Conservation (phyloP, 2,113 vertebrate genomes). For the Rhinoderma darwinii region DNA sequence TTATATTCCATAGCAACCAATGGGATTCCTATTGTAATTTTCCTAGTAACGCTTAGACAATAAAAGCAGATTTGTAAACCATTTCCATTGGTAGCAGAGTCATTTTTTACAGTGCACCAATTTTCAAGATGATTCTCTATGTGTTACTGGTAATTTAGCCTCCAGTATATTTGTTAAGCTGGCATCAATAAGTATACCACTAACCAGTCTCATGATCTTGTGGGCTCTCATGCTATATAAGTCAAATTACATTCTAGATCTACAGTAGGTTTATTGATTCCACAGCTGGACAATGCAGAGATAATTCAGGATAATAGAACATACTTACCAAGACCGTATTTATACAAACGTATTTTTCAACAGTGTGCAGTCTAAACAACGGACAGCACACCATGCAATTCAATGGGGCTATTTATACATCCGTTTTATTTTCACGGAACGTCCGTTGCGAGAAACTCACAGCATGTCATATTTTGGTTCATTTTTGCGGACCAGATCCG, state of each 20-base stretch:
- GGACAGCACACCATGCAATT: too few relatives aligned
- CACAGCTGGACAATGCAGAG: neutral
- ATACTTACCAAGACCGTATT: too few relatives aligned
- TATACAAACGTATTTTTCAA: too few relatives aligned
- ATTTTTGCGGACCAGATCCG: too few relatives aligned
- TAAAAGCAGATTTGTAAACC: neutral
- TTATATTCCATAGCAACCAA: neutral
- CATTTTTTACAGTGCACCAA: neutral
- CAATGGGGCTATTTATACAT: too few relatives aligned
- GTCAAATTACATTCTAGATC: neutral
- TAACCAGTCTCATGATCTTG: too few relatives aligned
- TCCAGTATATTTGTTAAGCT: neutral
- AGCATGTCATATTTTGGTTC: too few relatives aligned
- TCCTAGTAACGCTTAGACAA: neutral
- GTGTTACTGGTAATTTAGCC: neutral
- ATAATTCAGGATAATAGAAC: neutral
- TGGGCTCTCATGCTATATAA: neutral
- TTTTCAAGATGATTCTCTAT: neutral
- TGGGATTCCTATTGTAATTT: neutral
- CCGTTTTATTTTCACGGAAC: too few relatives aligned
- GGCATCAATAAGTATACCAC: neutral
- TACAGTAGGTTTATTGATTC: too few relatives aligned
- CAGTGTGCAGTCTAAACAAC: too few relatives aligned
- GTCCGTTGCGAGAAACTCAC: too few relatives aligned
- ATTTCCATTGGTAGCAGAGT: neutral